These are phyloP conservation scores for Synergus umbraculus DNA, from an alignment of 2,888 invertebrate species.

Conservation along the genomic window DNA sequence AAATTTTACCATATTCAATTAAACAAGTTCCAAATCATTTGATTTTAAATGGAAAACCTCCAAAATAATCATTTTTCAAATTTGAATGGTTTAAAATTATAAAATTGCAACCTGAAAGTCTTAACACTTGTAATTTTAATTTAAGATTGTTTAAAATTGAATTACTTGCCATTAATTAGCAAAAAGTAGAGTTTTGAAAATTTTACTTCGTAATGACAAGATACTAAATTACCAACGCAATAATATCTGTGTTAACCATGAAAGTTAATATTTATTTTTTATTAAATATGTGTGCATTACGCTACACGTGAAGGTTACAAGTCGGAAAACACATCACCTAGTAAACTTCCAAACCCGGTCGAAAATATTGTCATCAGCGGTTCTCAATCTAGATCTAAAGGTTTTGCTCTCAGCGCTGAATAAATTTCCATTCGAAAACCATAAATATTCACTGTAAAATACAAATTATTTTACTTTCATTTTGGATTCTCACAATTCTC, in stretches of 20 bases:
- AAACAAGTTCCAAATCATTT: not conserved
- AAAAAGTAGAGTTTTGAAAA: too few relatives aligned
- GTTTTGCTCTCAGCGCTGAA: not conserved
- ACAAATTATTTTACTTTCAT: not conserved
- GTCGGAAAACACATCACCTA: not conserved
- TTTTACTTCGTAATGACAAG: not conserved
- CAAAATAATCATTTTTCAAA: too few relatives aligned
- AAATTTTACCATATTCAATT: not conserved
- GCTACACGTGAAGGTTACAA: constrained; percentile 2
- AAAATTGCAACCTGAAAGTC: too few relatives aligned
- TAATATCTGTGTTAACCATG: not conserved
- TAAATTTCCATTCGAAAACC: not conserved
- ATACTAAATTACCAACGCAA: not conserved
- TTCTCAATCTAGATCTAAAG: not conserved
- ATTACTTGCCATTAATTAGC: too few relatives aligned
- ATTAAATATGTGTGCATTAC: not conserved
- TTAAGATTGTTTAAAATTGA: too few relatives aligned
- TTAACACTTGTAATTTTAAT: too few relatives aligned
- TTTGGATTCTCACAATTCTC: not conserved
- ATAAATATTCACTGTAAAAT: not conserved
- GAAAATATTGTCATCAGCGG: constrained; percentile 6
- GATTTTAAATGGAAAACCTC: not conserved
- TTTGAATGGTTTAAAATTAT: too few relatives aligned
- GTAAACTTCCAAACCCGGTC: constrained; percentile 9
- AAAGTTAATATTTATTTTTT: not conserved